Evolutionary conservation across 2,888 invertebrate genomes (phyloP).

Genomic region (Campoplex nolae): DNA sequence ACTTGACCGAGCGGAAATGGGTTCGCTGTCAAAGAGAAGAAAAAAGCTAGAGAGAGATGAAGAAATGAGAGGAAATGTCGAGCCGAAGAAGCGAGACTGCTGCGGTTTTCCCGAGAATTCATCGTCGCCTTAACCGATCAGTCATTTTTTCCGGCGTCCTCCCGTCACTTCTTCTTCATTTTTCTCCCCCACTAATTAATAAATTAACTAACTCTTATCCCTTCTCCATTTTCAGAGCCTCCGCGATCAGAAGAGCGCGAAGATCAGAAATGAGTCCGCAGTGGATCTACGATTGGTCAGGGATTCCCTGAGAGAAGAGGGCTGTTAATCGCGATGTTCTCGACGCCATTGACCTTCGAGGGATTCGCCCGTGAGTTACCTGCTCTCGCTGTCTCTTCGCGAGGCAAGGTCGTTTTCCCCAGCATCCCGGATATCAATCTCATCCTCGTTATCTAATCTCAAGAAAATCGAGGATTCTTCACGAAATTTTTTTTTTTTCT

Average conservation of each 20-base stretch:
- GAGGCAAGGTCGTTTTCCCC: slow-evolving; percentile 46
- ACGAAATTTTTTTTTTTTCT: neutral
- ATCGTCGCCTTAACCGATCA: slow-evolving; percentile 26
- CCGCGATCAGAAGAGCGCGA: neutral
- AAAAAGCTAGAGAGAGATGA: neutral
- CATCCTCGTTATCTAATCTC: slow-evolving; percentile 45
- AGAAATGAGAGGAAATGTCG: slow-evolving; percentile 31
- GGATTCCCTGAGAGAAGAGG: slow-evolving; percentile 16
- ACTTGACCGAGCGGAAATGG: slow-evolving; percentile 58
- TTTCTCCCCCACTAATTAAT: slow-evolving; percentile 43
- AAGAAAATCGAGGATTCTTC: neutral
- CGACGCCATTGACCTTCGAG: slow-evolving; percentile 68
- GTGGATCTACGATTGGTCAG: slow-evolving; percentile 5
- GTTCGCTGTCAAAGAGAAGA: slow-evolving; percentile 36
- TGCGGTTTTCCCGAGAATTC: slow-evolving; percentile 65
- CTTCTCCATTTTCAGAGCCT: neutral
- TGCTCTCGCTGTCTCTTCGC: slow-evolving; percentile 45
- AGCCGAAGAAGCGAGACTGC: slow-evolving; percentile 39
- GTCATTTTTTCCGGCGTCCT: neutral
- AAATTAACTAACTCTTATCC: neutral
- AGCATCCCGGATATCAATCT: slow-evolving; percentile 33
- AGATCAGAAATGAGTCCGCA: slow-evolving; percentile 2
- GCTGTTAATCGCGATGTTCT: slow-evolving; percentile 44
- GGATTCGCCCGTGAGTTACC: slow-evolving; percentile 62
- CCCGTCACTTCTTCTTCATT: neutral